These are phyloP conservation scores for Ethmia dodecea DNA, from an alignment of 2,888 invertebrate species.

Conservation along the genomic window DNA sequence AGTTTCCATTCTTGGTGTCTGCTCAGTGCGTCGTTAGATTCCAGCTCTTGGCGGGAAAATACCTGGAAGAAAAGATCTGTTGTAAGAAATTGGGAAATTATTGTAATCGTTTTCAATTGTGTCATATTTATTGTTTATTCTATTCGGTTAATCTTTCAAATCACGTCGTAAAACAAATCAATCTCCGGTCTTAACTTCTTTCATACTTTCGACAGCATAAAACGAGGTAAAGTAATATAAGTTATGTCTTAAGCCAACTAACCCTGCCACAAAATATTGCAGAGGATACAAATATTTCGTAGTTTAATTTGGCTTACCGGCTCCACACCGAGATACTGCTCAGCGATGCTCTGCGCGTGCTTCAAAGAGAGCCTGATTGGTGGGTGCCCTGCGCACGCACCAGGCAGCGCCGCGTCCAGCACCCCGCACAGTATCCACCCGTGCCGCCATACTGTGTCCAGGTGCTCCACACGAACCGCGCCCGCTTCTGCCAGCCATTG, in stretches of 20 bases:
- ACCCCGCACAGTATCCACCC: constrained; percentile 79
- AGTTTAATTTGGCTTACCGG: constrained; percentile 63
- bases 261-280: no score
- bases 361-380: constrained; percentile 59
- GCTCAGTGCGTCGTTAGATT: constrained; percentile 61
- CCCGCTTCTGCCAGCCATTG: constrained; percentile 64
- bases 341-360: constrained; percentile 79
- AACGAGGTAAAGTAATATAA: no score
- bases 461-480: constrained; percentile 53
- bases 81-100: background rate
- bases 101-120: no score
- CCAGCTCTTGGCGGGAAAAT: constrained; percentile 76
- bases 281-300: no score
- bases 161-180: no score
- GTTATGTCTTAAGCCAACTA: no score
- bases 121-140: no score
- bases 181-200: no score
- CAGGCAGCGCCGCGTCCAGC: constrained; percentile 77
- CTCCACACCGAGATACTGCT: constrained; percentile 77
- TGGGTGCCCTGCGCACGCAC: constrained; percentile 78
- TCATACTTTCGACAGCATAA: no score
- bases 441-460: constrained; percentile 77
- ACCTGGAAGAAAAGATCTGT: constrained; percentile 68
- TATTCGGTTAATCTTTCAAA: no score
- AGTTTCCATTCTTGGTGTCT: constrained; percentile 76